Percentiles rank a stretch among this genome's conserved stretches.
Conservation (phyloP, 1,140 invertebrate species). For the Drosophila prosaltans region DNA sequence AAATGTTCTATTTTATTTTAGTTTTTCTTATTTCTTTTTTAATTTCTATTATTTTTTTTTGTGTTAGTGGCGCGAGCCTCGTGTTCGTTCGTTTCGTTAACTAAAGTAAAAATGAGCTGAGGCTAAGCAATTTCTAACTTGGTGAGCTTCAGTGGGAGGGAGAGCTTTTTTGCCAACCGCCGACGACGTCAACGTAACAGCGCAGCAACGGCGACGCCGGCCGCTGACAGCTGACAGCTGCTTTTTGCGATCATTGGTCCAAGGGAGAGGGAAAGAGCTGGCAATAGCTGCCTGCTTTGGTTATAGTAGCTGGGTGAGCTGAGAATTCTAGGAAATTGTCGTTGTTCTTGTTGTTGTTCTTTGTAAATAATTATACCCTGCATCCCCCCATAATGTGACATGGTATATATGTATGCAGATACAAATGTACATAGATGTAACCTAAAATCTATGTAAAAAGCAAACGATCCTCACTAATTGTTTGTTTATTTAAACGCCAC, state of each 20-base stretch:
- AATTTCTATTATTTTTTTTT: slow-evolving; percentile 24
- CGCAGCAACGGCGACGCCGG: slow-evolving; percentile 11
- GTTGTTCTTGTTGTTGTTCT: slow-evolving; percentile 56
- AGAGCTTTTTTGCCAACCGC: slow-evolving; percentile 51
- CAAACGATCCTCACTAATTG: too few relatives aligned
- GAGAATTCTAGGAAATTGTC: slow-evolving; percentile 71
- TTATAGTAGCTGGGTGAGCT: slow-evolving; percentile 30
- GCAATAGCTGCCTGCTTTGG: neutral
- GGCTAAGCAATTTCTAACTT: slow-evolving; percentile 49
- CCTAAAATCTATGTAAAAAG: neutral
- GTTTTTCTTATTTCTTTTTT: slow-evolving; percentile 42
- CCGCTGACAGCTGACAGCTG: slow-evolving; percentile 27
- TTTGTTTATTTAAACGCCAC: too few relatives aligned
- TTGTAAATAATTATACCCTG: slow-evolving; percentile 5
- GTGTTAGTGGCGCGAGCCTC: slow-evolving; percentile 57
- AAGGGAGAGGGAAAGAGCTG: slow-evolving; percentile 29
- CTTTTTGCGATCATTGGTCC: slow-evolving; percentile 44
- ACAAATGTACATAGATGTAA: too few relatives aligned
- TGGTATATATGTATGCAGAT: neutral
- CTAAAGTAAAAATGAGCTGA: slow-evolving; percentile 72
- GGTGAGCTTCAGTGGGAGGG: slow-evolving; percentile 26
- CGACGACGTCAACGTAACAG: slow-evolving; percentile 5
- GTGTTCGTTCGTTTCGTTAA: slow-evolving; percentile 77
- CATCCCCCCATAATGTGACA: slow-evolving; percentile 5
- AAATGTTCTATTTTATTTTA: slow-evolving; percentile 14